Percentiles rank a stretch among this genome's conserved stretches.
Evolutionary conservation across 2,797 vertebrate genomes (phyloP).

Genomic region (Mormyrops boulengeri): DNA sequence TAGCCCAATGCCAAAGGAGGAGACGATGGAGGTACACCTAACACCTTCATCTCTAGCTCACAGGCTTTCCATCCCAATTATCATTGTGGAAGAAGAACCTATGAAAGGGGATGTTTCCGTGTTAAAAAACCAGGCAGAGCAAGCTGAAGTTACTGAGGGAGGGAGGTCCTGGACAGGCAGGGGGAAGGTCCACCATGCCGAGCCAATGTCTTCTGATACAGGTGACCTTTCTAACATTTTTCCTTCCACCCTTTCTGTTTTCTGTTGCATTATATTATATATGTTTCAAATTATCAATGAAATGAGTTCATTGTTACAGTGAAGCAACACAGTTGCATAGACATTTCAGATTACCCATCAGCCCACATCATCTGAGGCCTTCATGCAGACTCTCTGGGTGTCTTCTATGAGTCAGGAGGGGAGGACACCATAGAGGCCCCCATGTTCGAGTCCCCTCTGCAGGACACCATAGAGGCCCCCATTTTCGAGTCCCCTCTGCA

Average conservation of each 20-base stretch:
- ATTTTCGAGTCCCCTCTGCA: conserved; percentile 69
- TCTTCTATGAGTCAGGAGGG: conserved; percentile 75
- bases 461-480: conserved; percentile 63
- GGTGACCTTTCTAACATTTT: conserved; percentile 54
- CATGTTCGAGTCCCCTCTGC: conserved; percentile 67
- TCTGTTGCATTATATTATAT: background rate
- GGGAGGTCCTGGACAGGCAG: conserved; percentile 46
- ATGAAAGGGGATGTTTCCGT: conserved; percentile 37
- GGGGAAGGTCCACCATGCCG: conserved; percentile 47
- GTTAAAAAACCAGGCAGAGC: background rate
- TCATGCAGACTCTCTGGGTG: conserved; percentile 67
- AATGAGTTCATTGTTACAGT: background rate
- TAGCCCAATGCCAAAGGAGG: conserved; percentile 49
- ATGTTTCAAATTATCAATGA: background rate
- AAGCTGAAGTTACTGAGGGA: conserved; percentile 9
- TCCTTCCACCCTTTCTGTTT: background rate
- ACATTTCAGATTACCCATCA: background rate
- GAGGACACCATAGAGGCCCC: conserved; percentile 71
- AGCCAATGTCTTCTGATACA: conserved; percentile 64
- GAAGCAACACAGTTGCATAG: background rate
- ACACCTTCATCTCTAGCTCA: conserved; percentile 25
- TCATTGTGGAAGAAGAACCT: conserved; percentile 53
- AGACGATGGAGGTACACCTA: conserved; percentile 49
- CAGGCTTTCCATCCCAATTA: conserved; percentile 48
- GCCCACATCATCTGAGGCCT: conserved; percentile 30